Conservation (phyloP, 2,888 invertebrate species). For the Polyommatus icarus region DNA sequence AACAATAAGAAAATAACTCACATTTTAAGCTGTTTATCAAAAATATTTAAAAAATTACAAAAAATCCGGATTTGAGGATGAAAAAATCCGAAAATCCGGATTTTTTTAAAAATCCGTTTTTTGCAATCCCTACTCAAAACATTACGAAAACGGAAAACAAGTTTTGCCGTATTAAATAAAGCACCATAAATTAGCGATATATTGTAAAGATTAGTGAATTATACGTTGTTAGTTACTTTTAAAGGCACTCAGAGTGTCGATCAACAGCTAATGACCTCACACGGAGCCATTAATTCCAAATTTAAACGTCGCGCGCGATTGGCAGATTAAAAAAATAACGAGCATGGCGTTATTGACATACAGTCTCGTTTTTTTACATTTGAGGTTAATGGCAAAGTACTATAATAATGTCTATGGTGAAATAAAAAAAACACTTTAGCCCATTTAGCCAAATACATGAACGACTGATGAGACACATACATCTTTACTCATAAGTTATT, state of each 20-base stretch:
- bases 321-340: constrained; percentile 30
- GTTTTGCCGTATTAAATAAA: background rate
- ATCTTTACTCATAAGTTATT: too few species aligned
- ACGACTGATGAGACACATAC: too few species aligned
- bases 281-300: constrained; percentile 26
- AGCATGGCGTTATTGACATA: background rate
- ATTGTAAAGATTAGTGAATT: constrained; percentile 11
- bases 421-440: too few species aligned
- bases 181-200: background rate
- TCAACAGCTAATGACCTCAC: constrained; percentile 26
- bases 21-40: too few species aligned
- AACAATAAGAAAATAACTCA: too few species aligned
- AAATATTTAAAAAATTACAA: too few species aligned
- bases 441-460: too few species aligned
- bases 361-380: background rate
- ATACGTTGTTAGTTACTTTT: background rate
- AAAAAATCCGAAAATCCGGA: too few species aligned
- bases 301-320: constrained; percentile 18
- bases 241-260: background rate
- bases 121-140: too few species aligned
- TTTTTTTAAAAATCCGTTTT: too few species aligned
- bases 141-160: background rate
- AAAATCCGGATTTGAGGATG: too few species aligned
- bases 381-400: background rate
- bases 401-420: too few species aligned